Conservation (phyloP, 2,888 invertebrate species). For the Zhengitettix transpicula region DNA sequence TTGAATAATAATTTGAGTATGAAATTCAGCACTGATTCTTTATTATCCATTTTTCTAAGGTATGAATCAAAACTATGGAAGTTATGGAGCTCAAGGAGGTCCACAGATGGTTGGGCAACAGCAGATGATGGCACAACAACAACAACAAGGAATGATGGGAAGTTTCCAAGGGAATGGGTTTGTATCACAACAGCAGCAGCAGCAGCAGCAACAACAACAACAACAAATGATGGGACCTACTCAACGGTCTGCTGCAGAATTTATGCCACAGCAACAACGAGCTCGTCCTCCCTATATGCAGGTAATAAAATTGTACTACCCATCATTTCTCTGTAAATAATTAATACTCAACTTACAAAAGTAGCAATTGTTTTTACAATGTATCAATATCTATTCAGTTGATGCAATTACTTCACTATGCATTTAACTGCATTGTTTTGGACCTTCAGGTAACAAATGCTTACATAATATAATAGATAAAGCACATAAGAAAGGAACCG, state of each 20-base stretch:
- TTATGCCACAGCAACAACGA: conserved; percentile 38
- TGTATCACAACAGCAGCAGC: conserved; percentile 22
- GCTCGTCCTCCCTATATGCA: conserved; percentile 51
- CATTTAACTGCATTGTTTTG: no score
- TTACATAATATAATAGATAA: no score
- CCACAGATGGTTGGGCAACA: conserved; percentile 16
- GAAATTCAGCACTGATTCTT: no score
- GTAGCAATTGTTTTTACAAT: no score
- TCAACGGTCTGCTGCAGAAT: conserved; percentile 18
- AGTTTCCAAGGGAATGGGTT: conserved; percentile 12
- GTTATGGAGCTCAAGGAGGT: conserved; percentile 30
- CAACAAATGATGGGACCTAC: conserved; percentile 8
- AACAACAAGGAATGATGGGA: conserved; percentile 20
- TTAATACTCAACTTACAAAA: no score
- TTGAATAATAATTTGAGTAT: no score
- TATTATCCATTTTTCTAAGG: conserved; percentile 19
- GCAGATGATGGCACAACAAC: conserved; percentile 28
- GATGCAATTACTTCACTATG: no score
- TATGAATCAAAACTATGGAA: conserved; percentile 46
- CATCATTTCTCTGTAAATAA: no score
- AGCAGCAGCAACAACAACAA: conserved; percentile 23
- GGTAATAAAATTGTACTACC: conserved; percentile 20
- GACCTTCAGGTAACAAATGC: no score
- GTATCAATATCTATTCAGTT: no score
- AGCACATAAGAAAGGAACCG: no score